Percentiles rank a stretch among this genome's conserved stretches.
Evolutionary conservation across 2,113 vertebrate genomes (phyloP).

Genomic region (Ariopsis seemanni): DNA sequence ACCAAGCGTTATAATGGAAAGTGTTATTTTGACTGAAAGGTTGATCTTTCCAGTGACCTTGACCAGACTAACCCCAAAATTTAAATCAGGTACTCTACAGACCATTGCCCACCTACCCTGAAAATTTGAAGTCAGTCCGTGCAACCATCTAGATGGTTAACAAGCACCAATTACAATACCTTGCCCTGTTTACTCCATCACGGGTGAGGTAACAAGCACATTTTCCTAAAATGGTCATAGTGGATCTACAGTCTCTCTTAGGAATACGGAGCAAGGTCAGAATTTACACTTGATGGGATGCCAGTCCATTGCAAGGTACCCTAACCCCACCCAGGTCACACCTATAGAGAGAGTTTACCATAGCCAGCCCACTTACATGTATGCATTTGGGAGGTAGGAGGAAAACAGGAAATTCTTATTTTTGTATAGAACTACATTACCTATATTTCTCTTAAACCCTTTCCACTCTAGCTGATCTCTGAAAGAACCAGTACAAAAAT

Average conservation of each 20-base stretch:
- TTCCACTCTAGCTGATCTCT: not conserved
- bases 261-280: not conserved
- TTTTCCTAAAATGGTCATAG: not conserved
- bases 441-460: not conserved
- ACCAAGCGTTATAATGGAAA: no score
- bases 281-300: not conserved
- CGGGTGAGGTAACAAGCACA: no score
- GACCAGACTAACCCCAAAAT: no score
- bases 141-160: no score
- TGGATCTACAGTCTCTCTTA: not conserved
- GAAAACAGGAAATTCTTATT: not conserved
- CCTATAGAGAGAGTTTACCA: not conserved
- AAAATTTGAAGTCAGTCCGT: no score
- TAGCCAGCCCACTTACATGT: not conserved
- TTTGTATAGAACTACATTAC: not conserved
- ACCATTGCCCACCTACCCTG: no score
- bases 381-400: not conserved
- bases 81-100: no score
- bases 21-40: no score
- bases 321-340: no score
- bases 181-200: no score
- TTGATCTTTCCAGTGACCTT: no score
- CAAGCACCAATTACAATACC: no score
- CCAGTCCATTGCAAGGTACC: not conserved
- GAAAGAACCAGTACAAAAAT: slow-evolving; percentile 1